A percentile compares a stretch with the other conserved stretches of the same genome.
These are phyloP conservation scores for Phyllotreta striolata DNA, from an alignment of 2,888 invertebrate genomes.

Conservation along the genomic window DNA sequence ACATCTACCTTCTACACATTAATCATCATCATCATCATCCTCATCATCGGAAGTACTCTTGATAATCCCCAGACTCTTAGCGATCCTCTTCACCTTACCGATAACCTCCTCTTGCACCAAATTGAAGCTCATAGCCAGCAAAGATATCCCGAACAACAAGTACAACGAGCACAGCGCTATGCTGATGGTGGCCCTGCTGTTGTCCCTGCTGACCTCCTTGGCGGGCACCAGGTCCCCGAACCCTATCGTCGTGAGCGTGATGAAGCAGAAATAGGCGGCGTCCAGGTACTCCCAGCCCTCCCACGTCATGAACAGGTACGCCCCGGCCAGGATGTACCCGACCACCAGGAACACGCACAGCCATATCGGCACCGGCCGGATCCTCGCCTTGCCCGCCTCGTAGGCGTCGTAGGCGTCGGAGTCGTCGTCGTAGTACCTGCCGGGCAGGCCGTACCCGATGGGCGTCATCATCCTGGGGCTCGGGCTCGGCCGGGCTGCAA, in stretches of 20 bases:
- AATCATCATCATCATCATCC: constrained; percentile 56
- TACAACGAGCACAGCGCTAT: constrained; percentile 92
- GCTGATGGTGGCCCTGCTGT: constrained; percentile 63
- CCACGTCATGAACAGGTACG: constrained; percentile 85
- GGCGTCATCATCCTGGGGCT: constrained; percentile 75
- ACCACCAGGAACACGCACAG: constrained; percentile 87
- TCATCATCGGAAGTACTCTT: constrained; percentile 74
- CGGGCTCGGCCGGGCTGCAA: constrained; percentile 56
- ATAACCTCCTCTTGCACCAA: constrained; percentile 94
- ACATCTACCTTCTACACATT: no score
- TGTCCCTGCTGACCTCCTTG: constrained; percentile 65
- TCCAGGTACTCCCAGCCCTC: constrained; percentile 88
- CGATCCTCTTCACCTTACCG: constrained; percentile 85
- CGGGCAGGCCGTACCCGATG: constrained; percentile 71
- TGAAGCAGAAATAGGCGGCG: constrained; percentile 93
- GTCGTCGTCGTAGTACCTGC: constrained; percentile 68
- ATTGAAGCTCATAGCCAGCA: constrained; percentile 96
- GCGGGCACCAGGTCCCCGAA: constrained; percentile 93
- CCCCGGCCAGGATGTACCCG: constrained; percentile 89
- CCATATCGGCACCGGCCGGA: constrained; percentile 87
- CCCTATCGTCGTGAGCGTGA: constrained; percentile 91
- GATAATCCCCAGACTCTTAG: constrained; percentile 86
- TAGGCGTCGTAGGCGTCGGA: constrained; percentile 61
- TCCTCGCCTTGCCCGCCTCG: constrained; percentile 60
- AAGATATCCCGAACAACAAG: constrained; percentile 90